Evolutionary conservation across 2,113 vertebrate genomes (phyloP), one percentile per base, ranked within the genome.

Genomic region (Podarcis cretensis): DNA sequence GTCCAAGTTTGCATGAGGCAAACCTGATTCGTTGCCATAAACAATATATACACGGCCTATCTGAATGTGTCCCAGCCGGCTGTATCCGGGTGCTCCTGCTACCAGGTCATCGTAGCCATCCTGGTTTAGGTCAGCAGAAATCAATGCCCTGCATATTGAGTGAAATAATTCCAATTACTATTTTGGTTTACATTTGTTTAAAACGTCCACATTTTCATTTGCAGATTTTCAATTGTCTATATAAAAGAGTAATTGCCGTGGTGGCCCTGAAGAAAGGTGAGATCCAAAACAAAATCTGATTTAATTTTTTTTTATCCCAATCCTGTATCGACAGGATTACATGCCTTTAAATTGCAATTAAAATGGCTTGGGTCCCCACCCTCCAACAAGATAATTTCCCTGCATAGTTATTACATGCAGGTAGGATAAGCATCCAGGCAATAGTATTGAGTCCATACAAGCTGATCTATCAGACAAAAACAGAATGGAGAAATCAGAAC

Each of bases 61-160:
- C 68, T 98, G 97, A 88, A 96, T 0, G 18, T 0, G 94, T 89
- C 97, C 96, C 0, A 95, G 6, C 0, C 1, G 94, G 92, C 97
- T 97, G 48, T 97, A 97, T 21, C 97, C 97, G 0, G 97, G 97
- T 3, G 97, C 97, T 1, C 97, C 97, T 57, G 90, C 94, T 80
- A 97, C 91, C 43, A 98, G 92, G 90, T 98, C 97, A 0, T 93
- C 94, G 0, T 89, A 84, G 30, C 97, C 97, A 14, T 98, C 97
- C 81, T 91, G 95, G 91, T 97, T 97, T 68, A 98, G 85, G 90
- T 98, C 97, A 27, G 95, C 96, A 4, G 97, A 95, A 40, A 89
- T 66, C 96, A 97, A 68, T 1, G 95, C 90, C 97, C 97, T 98
- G 93, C 14, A 4, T 5, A 85, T n/a, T 37, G 91, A 14, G 87